Conservation (phyloP, 1,140 invertebrate genomes). For the Stegodyphus dumicola region DNA sequence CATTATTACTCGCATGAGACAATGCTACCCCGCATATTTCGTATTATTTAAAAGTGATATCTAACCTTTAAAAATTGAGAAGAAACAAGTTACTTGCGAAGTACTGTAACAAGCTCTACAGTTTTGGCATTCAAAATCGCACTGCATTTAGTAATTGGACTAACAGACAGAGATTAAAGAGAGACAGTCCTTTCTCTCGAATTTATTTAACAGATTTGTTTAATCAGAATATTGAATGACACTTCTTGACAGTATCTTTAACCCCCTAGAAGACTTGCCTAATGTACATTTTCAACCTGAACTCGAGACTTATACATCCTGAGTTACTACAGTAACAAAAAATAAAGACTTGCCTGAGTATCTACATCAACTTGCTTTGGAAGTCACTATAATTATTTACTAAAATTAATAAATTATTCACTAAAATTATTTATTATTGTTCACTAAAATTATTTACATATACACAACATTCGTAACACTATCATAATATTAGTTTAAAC, state of each 20-base stretch:
- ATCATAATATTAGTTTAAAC: too few relatives aligned
- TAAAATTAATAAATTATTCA: too few relatives aligned
- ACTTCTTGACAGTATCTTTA: not conserved
- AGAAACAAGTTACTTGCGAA: not conserved
- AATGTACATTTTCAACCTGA: not conserved
- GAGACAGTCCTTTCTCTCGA: not conserved
- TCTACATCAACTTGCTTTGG: not conserved
- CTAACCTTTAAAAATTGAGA: not conserved
- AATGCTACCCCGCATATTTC: not conserved
- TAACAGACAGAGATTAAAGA: not conserved
- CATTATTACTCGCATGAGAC: not conserved
- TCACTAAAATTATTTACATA: too few relatives aligned
- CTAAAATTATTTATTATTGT: too few relatives aligned
- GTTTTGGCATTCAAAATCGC: not conserved
- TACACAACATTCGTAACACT: too few relatives aligned
- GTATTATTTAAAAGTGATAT: not conserved
- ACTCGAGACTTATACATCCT: not conserved
- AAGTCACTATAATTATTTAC: too few relatives aligned
- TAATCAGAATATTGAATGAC: too few relatives aligned
- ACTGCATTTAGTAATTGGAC: not conserved
- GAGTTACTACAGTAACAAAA: too few relatives aligned
- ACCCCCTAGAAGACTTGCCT: not conserved
- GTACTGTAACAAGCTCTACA: not conserved
- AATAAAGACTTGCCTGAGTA: not conserved
- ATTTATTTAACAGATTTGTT: not conserved